Percentiles rank a stretch among this genome's conserved stretches.
phyloP scores from a whole-genome alignment of 2,797 vertebrate species.

The Chrysocyon brachyurus region DNA sequence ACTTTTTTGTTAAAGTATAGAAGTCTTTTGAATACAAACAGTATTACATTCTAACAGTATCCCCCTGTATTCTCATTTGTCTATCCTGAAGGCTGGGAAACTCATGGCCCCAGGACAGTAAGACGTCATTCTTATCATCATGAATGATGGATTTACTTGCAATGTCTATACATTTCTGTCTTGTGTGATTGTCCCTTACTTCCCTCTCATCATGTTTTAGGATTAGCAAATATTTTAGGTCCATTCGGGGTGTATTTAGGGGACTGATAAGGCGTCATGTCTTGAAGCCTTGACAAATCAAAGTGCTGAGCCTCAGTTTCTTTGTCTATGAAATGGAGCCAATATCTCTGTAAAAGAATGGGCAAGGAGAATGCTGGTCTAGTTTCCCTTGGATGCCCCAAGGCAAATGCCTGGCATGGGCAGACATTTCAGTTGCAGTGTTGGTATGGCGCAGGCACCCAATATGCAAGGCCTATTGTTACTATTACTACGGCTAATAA shows the following conservation, averaged over 20 bases:
- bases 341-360: neutral
- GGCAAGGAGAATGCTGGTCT: neutral
- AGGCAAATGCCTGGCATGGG: neutral
- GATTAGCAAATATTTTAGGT: neutral
- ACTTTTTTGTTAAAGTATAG: neutral
- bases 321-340: constrained; percentile 1
- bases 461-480: neutral
- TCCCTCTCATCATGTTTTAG: neutral
- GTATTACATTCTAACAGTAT: neutral
- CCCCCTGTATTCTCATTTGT: neutral
- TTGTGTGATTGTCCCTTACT: neutral
- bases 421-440: neutral
- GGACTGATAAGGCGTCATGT: neutral
- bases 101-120: neutral
- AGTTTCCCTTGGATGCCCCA: neutral
- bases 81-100: neutral
- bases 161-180: neutral
- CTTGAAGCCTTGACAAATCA: constrained; percentile 19
- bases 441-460: neutral
- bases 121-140: neutral
- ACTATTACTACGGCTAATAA: constrained; percentile 14
- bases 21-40: neutral
- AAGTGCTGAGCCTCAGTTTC: neutral
- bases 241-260: neutral
- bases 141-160: neutral